Conservation (phyloP, 2,113 vertebrate species). For the rat (Rattus norvegicus) region DNA sequence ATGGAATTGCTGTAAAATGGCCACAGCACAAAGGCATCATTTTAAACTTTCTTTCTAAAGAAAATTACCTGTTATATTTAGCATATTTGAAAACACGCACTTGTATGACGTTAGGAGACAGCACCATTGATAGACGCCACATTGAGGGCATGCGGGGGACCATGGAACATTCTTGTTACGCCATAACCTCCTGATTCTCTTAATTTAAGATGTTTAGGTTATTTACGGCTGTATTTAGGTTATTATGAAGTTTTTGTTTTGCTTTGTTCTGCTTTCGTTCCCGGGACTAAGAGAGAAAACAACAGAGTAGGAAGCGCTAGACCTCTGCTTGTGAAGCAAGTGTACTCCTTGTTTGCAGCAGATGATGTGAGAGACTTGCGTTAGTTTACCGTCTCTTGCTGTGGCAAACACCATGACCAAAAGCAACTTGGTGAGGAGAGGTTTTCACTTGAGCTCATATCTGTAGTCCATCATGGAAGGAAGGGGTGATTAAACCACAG, state of each 20-base stretch:
- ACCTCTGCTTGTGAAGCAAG: conserved; percentile 45
- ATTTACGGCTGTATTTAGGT: background rate
- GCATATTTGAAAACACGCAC: background rate
- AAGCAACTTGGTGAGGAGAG: background rate
- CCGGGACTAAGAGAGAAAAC: background rate
- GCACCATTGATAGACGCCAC: background rate
- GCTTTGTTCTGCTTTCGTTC: background rate
- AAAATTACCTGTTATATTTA: background rate
- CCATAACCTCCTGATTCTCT: background rate
- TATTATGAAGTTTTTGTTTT: background rate
- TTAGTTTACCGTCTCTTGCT: background rate
- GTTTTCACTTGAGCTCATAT: background rate
- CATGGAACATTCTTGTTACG: background rate
- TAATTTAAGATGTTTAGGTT: background rate
- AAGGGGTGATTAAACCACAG: background rate
- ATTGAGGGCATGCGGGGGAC: background rate
- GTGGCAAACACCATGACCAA: background rate
- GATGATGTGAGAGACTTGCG: background rate
- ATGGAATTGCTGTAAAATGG: conserved; percentile 17
- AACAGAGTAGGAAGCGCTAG: background rate
- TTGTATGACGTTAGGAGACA: background rate
- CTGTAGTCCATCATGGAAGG: background rate
- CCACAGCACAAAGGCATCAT: conserved; percentile 53
- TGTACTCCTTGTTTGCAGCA: conserved; percentile 9
- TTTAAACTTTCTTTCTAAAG: conserved; percentile 40